Evolutionary conservation across 2,888 invertebrate genomes (phyloP), one percentile per base, ranked within the genome.

Genomic region (Acanthosepion pharaonis): DNA sequence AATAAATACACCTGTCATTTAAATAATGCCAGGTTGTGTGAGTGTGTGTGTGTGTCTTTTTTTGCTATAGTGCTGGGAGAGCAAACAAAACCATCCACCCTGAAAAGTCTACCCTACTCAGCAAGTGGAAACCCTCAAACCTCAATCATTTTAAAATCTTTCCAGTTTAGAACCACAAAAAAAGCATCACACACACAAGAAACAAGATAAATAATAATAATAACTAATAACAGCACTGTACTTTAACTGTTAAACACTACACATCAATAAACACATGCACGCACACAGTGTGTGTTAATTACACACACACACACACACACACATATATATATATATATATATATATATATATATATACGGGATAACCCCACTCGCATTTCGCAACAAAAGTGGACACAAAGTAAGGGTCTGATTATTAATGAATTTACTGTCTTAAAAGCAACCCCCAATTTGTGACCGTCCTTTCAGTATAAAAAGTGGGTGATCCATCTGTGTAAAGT

Each of bases 351-450:
- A 33, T 78, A 18, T n/a, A n/a, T n/a, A n/a, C n/a, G 78, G 28
- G 78, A 78, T 78, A 78, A n/a, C 78, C 78, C 78, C 15, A n/a
- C n/a, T 15, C 78, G 23, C 55, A 59, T 6, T 59, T 78, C 15
- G 78, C n/a, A 9, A n/a, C 78, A 78, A n/a, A n/a, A 78, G 9
- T 78, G 78, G 78, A 78, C 78, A 78, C n/a, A 78, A 78, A 78
- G n/a, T 78, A 78, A n/a, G 78, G 78, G 78, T 78, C n/a, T n/a
- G 78, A n/a, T 78, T 78, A 78, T 78, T 78, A n/a, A 78, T 78
- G 78, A n/a, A 78, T 78, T 78, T 78, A n/a, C 20, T 78, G n/a
- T 78, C 3, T n/a, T 78, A 78, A n/a, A n/a, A 78, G n/a, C 78
- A n/a, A n/a, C 78, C 78, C 78, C 78, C 78, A 78, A n/a, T 78